Evolutionary conservation across 1,140 invertebrate species (phyloP), one percentile per base, ranked within the genome.

Genomic region (Bombus turneri): DNA sequence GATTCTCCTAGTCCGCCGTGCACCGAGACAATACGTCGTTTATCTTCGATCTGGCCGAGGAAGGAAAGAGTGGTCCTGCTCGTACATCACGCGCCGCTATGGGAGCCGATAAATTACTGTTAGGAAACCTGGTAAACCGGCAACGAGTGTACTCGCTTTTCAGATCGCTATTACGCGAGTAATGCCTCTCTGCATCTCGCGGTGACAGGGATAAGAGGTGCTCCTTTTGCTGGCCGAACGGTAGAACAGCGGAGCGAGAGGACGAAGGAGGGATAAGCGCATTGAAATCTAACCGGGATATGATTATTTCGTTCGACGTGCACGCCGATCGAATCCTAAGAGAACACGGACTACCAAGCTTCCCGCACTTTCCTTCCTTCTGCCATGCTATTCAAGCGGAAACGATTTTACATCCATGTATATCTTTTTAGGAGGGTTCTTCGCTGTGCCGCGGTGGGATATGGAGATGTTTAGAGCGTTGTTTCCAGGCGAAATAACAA

Each of bases 21-120:
- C 73, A 83, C 78, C 76, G 88, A 90, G 86, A 90, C 89, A 90
- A 90, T 90, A 85, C 89, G 82, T 79, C 89, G 89, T 90, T 90
- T 90, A 90, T 90, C 89, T 90, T 76, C 88, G 86, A 90, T 90
- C 89, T 80, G 84, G 72, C 72, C 72, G 83, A 53, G 79, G 88
- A 59, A 85, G 78, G 62, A 87, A 83, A 87, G 88, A 82, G 62
- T 53, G 74, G 75, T 76, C 74, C 62, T 71, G 88, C 75, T 89
- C 86, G 89, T 90, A 84, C 88, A 80, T 90, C 83, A 88, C 88
- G 83, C 82, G 81, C 78, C 77, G 87, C 77, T 81, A 88, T 83
- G 47, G 69, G 68, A 89, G 88, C 84, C 83, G 88, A 89, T 89
- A 88, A 89, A 89, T 89, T 80, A 80, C 80, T 80, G 84, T 88